Conservation (phyloP, 2,888 invertebrate species). For the Ditylenchus weischeri region DNA sequence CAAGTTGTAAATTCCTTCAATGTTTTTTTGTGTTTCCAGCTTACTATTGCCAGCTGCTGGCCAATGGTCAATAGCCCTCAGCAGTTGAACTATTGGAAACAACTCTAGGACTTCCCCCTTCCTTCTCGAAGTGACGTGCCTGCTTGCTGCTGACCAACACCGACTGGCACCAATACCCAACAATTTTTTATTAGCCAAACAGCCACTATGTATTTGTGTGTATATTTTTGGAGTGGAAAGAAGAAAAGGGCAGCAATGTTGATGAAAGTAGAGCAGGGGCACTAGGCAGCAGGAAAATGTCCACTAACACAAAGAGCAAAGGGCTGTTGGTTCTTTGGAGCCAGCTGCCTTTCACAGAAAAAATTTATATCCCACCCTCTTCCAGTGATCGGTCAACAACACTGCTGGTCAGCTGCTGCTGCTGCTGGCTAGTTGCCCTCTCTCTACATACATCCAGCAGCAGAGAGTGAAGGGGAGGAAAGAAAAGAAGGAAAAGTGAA, state of each 20-base stretch:
- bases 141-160: constrained; percentile 3
- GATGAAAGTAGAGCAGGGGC: background rate
- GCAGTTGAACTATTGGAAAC: too few relatives aligned
- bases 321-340: constrained; percentile 4
- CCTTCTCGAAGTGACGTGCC: too few relatives aligned
- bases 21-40: too few relatives aligned
- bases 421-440: background rate
- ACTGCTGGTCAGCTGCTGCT: constrained; percentile 1
- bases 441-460: background rate
- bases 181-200: constrained; percentile 5
- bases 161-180: background rate
- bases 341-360: background rate
- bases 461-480: too few relatives aligned
- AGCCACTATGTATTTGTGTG: too few relatives aligned
- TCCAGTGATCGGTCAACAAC: background rate
- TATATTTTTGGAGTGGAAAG: too few relatives aligned
- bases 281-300: background rate
- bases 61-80: constrained; percentile 1
- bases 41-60: background rate
- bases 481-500: constrained; percentile 5
- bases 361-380: too few relatives aligned
- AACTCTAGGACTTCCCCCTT: too few relatives aligned
- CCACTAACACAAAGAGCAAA: constrained; percentile 6
- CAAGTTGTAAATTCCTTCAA: too few relatives aligned
- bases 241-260: too few relatives aligned